These are phyloP conservation scores for Pachydiplax longipennis DNA, from an alignment of 2,888 invertebrate species.

Conservation along the genomic window DNA sequence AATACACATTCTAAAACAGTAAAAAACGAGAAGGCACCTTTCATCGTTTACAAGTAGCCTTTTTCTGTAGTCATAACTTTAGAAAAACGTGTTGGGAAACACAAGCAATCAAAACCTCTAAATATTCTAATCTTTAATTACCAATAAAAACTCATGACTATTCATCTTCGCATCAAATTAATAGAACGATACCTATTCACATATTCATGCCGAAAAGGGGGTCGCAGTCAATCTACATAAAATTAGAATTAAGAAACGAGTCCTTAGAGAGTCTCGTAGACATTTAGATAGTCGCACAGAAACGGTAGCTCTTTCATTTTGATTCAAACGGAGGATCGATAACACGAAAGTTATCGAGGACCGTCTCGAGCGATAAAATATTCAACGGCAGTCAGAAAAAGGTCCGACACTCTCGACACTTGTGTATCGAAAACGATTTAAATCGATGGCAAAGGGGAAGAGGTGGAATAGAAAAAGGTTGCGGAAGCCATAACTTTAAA, in stretches of 20 bases:
- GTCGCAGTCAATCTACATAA: not conserved
- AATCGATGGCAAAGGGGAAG: not conserved
- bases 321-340: not conserved
- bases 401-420: not conserved
- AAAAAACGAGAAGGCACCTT: too few species aligned
- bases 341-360: not conserved
- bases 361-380: constrained; percentile 3
- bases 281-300: not conserved
- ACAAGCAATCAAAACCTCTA: too few species aligned
- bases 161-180: not conserved
- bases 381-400: not conserved
- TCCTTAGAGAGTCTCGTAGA: not conserved
- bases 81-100: too few species aligned
- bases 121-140: too few species aligned
- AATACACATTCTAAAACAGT: too few species aligned
- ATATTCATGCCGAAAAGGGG: not conserved
- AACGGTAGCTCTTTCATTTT: not conserved
- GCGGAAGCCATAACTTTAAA: constrained; percentile 1
- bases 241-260: not conserved
- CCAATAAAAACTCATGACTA: too few species aligned
- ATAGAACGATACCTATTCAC: not conserved
- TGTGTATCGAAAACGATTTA: not conserved
- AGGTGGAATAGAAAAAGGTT: not conserved
- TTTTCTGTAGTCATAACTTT: too few species aligned
- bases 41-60: too few species aligned